Evolutionary conservation across 2,113 vertebrate genomes (phyloP).

Genomic region (Mastomys coucha): DNA sequence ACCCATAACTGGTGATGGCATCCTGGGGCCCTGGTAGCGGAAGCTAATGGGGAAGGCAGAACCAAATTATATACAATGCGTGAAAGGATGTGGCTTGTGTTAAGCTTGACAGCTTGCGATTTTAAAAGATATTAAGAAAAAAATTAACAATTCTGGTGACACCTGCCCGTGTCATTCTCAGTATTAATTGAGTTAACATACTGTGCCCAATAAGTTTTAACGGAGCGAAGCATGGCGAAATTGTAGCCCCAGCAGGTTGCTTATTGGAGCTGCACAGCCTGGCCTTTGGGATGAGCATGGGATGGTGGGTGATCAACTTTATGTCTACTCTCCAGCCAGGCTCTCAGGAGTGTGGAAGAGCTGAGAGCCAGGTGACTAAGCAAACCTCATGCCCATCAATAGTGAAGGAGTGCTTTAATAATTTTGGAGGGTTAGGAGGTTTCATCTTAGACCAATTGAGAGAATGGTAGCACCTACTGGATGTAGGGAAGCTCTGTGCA

Average conservation of each 20-base stretch:
- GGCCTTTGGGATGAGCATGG: constrained; percentile 39
- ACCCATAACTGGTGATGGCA: background rate
- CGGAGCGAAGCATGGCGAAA: constrained; percentile 73
- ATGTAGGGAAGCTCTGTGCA: background rate
- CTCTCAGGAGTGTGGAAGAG: constrained; percentile 52
- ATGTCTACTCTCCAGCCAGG: constrained; percentile 63
- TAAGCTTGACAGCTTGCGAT: constrained; percentile 46
- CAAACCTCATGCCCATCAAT: constrained; percentile 10
- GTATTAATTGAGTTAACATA: constrained; percentile 82
- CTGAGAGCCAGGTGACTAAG: constrained; percentile 64
- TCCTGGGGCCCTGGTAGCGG: background rate
- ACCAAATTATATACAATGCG: background rate
- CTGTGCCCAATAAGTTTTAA: constrained; percentile 77
- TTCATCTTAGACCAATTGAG: background rate
- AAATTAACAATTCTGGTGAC: constrained; percentile 68
- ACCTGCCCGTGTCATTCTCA: constrained; percentile 71
- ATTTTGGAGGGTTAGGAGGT: background rate
- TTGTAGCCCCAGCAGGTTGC: constrained; percentile 77
- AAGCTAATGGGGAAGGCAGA: background rate
- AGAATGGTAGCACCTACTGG: background rate
- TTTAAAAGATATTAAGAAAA: constrained; percentile 76
- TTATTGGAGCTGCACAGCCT: constrained; percentile 70
- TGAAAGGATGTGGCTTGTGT: background rate
- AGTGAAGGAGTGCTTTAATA: constrained; percentile 25
- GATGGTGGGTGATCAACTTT: constrained; percentile 60